A percentile compares a stretch with the other conserved stretches of the same genome.
These are phyloP conservation scores for Belonocnema kinseyi DNA, from an alignment of 1,140 invertebrate genomes.

Conservation along the genomic window DNA sequence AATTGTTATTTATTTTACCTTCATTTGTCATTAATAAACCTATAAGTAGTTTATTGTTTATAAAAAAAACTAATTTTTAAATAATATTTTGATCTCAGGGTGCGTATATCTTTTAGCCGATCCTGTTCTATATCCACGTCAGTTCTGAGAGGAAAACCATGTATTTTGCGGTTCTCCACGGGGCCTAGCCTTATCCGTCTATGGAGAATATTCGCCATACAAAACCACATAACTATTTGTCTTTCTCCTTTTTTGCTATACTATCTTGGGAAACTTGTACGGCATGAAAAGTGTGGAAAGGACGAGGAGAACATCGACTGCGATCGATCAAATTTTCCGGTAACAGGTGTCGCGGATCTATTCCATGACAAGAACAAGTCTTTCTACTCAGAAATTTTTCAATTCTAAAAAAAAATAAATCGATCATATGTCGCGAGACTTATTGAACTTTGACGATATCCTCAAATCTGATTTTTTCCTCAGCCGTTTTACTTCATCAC, in stretches of 20 bases:
- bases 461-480: no score
- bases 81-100: conserved; percentile 37
- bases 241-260: conserved; percentile 49
- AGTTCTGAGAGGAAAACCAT: conserved; percentile 72
- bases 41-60: not conserved
- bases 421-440: not conserved
- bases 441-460: no score
- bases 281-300: conserved; percentile 38
- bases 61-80: conserved; percentile 14
- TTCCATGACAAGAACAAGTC: conserved; percentile 67
- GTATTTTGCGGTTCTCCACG: conserved; percentile 64
- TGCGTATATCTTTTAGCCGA: conserved; percentile 39
- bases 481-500: no score
- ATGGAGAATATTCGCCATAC: conserved; percentile 55
- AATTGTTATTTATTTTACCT: not conserved
- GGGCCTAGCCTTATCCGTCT: conserved; percentile 57
- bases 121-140: conserved; percentile 47
- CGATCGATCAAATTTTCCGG: conserved; percentile 72
- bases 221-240: conserved; percentile 64
- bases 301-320: conserved; percentile 48
- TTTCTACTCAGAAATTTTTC: conserved; percentile 68
- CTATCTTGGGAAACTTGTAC: conserved; percentile 40
- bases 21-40: not conserved
- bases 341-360: conserved; percentile 64
- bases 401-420: not conserved